Evolutionary conservation across 2,888 invertebrate genomes (phyloP).

Genomic region (Patella depressa): DNA sequence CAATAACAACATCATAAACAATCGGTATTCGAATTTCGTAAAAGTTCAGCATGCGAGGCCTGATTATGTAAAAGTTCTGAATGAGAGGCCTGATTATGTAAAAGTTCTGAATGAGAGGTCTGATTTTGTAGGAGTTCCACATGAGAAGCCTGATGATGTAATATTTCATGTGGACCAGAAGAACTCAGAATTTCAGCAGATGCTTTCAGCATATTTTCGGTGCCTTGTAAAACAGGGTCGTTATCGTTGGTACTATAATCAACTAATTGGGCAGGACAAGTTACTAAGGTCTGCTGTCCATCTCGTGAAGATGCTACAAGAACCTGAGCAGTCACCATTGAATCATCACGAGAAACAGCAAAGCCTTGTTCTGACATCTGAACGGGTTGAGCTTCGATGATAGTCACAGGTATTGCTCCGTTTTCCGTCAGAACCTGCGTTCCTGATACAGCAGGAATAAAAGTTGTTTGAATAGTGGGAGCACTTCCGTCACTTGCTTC

Average conservation of each 20-base stretch:
- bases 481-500: slow-evolving; percentile 44
- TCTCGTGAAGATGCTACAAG: slow-evolving; percentile 34
- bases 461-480: slow-evolving; percentile 52
- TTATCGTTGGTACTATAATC: slow-evolving; percentile 41
- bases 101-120: neutral
- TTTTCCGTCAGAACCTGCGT: slow-evolving; percentile 29
- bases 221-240: slow-evolving; percentile 51
- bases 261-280: slow-evolving; percentile 42
- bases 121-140: neutral
- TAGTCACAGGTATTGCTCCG: slow-evolving; percentile 44
- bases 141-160: too few species aligned
- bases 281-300: slow-evolving; percentile 36
- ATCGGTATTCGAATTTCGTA: neutral
- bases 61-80: neutral
- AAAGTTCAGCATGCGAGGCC: neutral
- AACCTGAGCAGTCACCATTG: slow-evolving; percentile 27
- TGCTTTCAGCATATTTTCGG: slow-evolving; percentile 53
- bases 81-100: neutral
- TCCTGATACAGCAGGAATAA: slow-evolving; percentile 46
- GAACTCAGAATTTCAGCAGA: slow-evolving; percentile 51
- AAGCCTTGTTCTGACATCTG: slow-evolving; percentile 41
- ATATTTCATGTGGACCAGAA: slow-evolving; percentile 17
- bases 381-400: slow-evolving; percentile 57
- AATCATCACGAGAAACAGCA: slow-evolving; percentile 13
- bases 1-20: neutral